Conservation (phyloP, 53 echinoderm and acorn worm genomes). For the Henricia sp. region DNA sequence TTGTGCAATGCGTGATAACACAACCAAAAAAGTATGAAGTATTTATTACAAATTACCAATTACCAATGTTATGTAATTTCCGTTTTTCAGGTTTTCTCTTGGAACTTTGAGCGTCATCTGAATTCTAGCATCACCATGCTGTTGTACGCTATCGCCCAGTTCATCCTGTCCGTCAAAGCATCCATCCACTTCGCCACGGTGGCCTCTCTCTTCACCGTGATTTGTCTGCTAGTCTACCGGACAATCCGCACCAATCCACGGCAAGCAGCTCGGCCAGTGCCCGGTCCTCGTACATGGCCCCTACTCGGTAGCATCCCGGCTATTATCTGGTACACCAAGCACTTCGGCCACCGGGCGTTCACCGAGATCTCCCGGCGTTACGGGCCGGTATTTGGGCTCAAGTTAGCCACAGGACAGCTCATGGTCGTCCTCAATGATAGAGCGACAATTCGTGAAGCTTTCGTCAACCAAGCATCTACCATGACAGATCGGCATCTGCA, state of each 20-base stretch:
- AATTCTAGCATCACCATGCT: not conserved
- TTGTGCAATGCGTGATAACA: too few relatives aligned
- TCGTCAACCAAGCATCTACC: conserved; percentile 46
- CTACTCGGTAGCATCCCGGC: conserved; percentile 64
- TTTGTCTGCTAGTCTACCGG: not conserved
- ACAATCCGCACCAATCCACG: not conserved
- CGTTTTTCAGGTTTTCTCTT: too few relatives aligned
- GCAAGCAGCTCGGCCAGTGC: conserved; percentile 42
- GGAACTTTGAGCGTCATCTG: not conserved
- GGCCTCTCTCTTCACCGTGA: not conserved
- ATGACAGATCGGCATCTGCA: conserved; percentile 54
- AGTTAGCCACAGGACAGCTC: conserved; percentile 47
- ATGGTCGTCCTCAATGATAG: conserved; percentile 61
- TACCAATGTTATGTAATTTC: too few relatives aligned
- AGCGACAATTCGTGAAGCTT: conserved; percentile 52
- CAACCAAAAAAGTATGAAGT: too few relatives aligned
- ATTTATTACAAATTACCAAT: too few relatives aligned
- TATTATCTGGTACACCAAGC: conserved; percentile 49
- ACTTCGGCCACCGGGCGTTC: conserved; percentile 63
- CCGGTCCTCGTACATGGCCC: conserved; percentile 74
- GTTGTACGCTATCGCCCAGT: not conserved
- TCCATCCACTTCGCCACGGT: conserved; percentile 1
- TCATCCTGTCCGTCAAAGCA: not conserved
- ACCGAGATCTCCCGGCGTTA: conserved; percentile 65
- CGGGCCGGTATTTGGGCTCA: conserved; percentile 60